These are phyloP conservation scores for Cremastinae sp. DNA, from an alignment of 2,888 invertebrate species.

Conservation along the genomic window DNA sequence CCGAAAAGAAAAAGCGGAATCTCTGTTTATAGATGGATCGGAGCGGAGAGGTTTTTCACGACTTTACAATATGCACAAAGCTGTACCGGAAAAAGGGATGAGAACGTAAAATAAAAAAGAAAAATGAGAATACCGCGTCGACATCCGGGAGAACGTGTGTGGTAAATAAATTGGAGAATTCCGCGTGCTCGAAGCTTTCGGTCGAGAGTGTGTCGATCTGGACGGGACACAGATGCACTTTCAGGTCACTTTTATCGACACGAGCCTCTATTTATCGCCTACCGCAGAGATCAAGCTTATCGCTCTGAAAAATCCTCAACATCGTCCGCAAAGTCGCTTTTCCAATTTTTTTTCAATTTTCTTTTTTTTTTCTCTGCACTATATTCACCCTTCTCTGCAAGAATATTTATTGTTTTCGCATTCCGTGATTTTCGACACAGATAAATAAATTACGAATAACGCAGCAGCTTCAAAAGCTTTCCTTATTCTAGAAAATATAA, in stretches of 20 bases:
- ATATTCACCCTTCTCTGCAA: too few relatives aligned
- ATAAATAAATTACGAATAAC: neutral
- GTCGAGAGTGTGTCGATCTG: conserved; percentile 61
- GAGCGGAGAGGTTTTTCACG: too few relatives aligned
- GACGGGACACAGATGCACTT: conserved; percentile 62
- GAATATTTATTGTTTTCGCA: too few relatives aligned
- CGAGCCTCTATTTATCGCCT: conserved; percentile 68
- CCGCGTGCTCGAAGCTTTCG: conserved; percentile 19
- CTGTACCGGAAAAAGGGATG: neutral
- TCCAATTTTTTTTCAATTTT: too few relatives aligned
- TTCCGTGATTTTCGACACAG: too few relatives aligned
- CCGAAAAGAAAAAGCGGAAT: too few relatives aligned
- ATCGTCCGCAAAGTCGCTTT: conserved; percentile 14
- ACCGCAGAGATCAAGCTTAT: conserved; percentile 43
- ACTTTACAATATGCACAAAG: too few relatives aligned
- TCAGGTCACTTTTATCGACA: conserved; percentile 69
- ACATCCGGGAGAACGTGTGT: neutral
- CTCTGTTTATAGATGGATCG: too few relatives aligned
- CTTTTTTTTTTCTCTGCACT: too few relatives aligned
- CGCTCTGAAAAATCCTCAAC: conserved; percentile 11
- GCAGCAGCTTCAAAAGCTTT: neutral
- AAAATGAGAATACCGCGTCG: neutral
- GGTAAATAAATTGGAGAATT: conserved; percentile 36
- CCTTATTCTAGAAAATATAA: neutral
- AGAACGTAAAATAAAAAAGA: neutral